Conservation (phyloP, 2,888 invertebrate genomes). For the Achlya flavicornis region DNA sequence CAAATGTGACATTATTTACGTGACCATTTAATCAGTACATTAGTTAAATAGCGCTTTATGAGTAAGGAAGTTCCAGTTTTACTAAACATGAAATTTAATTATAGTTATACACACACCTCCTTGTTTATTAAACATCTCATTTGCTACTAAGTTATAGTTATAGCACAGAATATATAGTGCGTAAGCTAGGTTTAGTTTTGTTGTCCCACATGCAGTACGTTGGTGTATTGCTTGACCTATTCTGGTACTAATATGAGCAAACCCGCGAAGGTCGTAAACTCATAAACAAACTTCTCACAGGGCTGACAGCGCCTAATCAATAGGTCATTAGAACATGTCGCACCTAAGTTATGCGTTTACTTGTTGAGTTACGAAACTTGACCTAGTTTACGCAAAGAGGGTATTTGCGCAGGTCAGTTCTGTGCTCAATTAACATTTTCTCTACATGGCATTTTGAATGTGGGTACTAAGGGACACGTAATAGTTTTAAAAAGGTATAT, state of each 20-base stretch:
- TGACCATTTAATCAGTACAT: too few relatives aligned
- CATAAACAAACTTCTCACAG: neutral
- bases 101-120: too few relatives aligned
- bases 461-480: neutral
- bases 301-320: neutral
- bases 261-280: neutral
- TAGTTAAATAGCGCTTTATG: too few relatives aligned
- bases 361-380: conserved; percentile 39
- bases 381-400: conserved; percentile 41
- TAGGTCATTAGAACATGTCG: conserved; percentile 22
- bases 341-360: conserved; percentile 25
- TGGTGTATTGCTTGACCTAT: neutral
- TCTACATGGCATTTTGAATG: neutral
- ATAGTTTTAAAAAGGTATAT: neutral
- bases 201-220: neutral
- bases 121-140: too few relatives aligned
- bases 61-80: too few relatives aligned
- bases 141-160: too few relatives aligned
- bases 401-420: conserved; percentile 29
- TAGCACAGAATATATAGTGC: too few relatives aligned
- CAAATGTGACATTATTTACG: too few relatives aligned
- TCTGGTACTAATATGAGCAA: neutral
- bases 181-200: too few relatives aligned
- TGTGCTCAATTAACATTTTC: conserved; percentile 27
- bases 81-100: too few relatives aligned